Percentiles rank a stretch among this genome's conserved stretches.
Conservation (phyloP, 2,797 vertebrate species). For the Lithobates pipiens region DNA sequence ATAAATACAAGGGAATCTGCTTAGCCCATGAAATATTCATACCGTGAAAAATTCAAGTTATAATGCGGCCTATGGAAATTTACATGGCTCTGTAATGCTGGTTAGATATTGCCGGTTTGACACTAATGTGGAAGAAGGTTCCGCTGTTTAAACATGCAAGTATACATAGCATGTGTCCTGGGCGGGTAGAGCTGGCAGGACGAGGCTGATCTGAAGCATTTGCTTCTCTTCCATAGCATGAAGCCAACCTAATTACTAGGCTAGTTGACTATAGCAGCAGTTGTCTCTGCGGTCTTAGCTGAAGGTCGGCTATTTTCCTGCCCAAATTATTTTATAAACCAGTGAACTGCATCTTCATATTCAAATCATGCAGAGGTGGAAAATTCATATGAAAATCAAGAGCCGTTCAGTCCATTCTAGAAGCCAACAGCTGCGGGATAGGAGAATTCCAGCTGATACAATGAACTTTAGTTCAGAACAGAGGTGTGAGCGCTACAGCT, state of each 20-base stretch:
- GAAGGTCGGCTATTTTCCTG: background rate
- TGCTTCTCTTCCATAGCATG: background rate
- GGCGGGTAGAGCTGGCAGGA: constrained; percentile 2
- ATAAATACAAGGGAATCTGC: background rate
- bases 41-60: background rate
- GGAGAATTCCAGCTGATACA: no score
- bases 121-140: background rate
- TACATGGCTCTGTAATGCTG: constrained; percentile 5
- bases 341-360: background rate
- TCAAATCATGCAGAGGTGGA: background rate
- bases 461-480: background rate
- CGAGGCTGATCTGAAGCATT: background rate
- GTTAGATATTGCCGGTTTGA: constrained; percentile 1
- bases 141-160: constrained; percentile 12
- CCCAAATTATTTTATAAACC: background rate
- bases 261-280: background rate
- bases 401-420: background rate
- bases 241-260: constrained; percentile 21
- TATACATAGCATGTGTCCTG: background rate
- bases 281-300: background rate
- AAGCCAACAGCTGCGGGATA: background rate
- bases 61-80: constrained; percentile 9
- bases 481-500: background rate
- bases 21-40: constrained; percentile 24
- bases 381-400: background rate